Conservation (phyloP, 2,888 invertebrate species). For the Lochmaea capreae region DNA sequence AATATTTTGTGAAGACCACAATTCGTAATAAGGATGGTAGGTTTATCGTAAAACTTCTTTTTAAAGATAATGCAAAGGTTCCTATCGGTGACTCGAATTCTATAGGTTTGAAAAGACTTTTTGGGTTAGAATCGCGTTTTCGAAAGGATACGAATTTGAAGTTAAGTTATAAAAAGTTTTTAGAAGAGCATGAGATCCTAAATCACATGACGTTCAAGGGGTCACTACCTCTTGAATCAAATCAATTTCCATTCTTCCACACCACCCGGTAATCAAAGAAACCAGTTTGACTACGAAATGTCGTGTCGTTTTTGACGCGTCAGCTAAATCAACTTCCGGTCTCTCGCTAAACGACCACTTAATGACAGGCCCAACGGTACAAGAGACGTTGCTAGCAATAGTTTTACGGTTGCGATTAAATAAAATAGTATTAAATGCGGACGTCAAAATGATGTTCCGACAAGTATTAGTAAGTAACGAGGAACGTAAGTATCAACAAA, state of each 20-base stretch:
- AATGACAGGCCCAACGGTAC: conserved; percentile 35
- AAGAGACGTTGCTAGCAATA: conserved; percentile 8
- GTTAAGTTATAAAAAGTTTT: conserved; percentile 24
- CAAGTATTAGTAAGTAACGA: neutral
- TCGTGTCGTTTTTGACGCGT: conserved; percentile 35
- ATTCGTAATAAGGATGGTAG: conserved; percentile 17
- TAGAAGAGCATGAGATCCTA: neutral
- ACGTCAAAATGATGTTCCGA: conserved; percentile 31
- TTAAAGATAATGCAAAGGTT: neutral
- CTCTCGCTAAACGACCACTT: conserved; percentile 39
- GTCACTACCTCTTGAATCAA: no score
- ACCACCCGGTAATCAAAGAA: conserved; percentile 41
- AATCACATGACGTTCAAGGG: no score
- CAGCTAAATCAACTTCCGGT: conserved; percentile 31
- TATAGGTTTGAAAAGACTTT: conserved; percentile 22
- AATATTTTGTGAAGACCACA: conserved; percentile 19
- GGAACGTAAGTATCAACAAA: conserved; percentile 29
- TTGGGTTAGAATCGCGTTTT: conserved; percentile 26
- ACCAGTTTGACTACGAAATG: conserved; percentile 37
- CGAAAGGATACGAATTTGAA: conserved; percentile 23
- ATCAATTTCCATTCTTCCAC: conserved; percentile 32
- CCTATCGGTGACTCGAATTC: conserved; percentile 18
- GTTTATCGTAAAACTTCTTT: conserved; percentile 30
- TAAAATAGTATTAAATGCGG: conserved; percentile 15
- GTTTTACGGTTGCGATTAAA: conserved; percentile 7